phyloP scores from a whole-genome alignment of 2,797 vertebrate genomes.

The Aythya fuligula region DNA sequence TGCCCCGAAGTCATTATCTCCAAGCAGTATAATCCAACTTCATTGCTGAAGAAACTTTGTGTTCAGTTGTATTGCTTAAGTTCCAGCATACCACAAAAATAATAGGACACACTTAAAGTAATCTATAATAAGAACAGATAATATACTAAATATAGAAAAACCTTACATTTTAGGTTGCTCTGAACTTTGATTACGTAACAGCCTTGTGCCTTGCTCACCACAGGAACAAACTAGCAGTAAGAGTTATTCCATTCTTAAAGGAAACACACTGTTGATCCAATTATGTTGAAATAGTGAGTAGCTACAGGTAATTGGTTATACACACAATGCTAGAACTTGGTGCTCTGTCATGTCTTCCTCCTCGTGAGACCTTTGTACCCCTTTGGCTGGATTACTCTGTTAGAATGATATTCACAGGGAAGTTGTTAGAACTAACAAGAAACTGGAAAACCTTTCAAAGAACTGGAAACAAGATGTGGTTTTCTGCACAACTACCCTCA shows the following conservation, averaged over 20 bases:
- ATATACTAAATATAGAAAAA: neutral
- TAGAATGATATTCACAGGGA: constrained; percentile 32
- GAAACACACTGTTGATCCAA: constrained; percentile 54
- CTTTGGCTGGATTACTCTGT: constrained; percentile 56
- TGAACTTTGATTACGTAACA: neutral
- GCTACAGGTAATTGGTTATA: constrained; percentile 65
- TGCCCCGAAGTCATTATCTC: neutral
- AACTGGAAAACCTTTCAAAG: constrained; percentile 45
- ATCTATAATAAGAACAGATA: neutral
- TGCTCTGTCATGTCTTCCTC: constrained; percentile 56
- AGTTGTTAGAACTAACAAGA: constrained; percentile 60
- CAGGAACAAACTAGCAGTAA: neutral
- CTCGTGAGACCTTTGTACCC: constrained; percentile 43
- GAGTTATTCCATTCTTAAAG: constrained; percentile 20
- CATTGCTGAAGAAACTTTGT: neutral
- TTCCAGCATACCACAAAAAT: neutral
- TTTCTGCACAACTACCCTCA: constrained; percentile 31
- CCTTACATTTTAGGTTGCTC: neutral
- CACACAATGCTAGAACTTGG: constrained; percentile 32
- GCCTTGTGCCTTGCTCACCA: neutral
- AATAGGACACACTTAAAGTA: neutral
- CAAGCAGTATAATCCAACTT: neutral
- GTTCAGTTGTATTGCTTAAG: neutral
- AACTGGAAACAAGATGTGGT: constrained; percentile 59
- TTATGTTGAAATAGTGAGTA: constrained; percentile 67